Conservation (phyloP, 1,140 invertebrate species). For the Pseudomyrmex gracilis region DNA sequence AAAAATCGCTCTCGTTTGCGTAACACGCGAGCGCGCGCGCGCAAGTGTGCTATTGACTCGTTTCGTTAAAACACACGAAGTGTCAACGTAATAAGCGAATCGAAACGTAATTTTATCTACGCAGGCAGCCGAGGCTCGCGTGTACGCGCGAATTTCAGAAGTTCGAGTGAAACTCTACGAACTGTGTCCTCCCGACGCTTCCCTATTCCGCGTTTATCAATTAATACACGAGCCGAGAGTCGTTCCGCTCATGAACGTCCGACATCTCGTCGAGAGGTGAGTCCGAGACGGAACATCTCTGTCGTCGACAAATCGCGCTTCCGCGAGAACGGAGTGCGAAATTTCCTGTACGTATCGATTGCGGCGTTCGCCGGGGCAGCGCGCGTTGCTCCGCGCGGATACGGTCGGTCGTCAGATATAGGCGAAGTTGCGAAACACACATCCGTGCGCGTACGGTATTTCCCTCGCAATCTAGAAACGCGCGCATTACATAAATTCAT, state of each 20-base stretch:
- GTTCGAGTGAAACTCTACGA: background rate
- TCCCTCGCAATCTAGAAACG: slow-evolving; percentile 69
- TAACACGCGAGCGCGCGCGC: too few species aligned
- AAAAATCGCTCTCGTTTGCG: too few species aligned
- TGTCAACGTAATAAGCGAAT: too few species aligned
- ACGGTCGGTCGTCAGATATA: slow-evolving; percentile 12
- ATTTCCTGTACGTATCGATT: slow-evolving; percentile 72
- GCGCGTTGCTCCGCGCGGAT: slow-evolving; percentile 49
- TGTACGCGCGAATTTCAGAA: background rate
- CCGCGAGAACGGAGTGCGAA: slow-evolving; percentile 63
- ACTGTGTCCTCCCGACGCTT: background rate
- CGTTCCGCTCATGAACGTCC: background rate
- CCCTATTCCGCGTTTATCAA: slow-evolving; percentile 19
- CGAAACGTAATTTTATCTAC: too few species aligned
- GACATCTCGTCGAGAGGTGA: background rate
- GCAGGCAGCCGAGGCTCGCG: background rate
- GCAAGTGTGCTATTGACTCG: too few species aligned
- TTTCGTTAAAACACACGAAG: too few species aligned
- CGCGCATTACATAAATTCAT: slow-evolving; percentile 73
- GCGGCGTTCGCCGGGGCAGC: slow-evolving; percentile 48
- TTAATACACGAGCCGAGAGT: slow-evolving; percentile 10
- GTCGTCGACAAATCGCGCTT: slow-evolving; percentile 54
- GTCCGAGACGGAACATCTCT: background rate
- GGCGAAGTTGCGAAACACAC: slow-evolving; percentile 56
- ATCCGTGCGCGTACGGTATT: slow-evolving; percentile 55